Conservation (phyloP, 2,113 vertebrate species). For the Mirza zaza region DNA sequence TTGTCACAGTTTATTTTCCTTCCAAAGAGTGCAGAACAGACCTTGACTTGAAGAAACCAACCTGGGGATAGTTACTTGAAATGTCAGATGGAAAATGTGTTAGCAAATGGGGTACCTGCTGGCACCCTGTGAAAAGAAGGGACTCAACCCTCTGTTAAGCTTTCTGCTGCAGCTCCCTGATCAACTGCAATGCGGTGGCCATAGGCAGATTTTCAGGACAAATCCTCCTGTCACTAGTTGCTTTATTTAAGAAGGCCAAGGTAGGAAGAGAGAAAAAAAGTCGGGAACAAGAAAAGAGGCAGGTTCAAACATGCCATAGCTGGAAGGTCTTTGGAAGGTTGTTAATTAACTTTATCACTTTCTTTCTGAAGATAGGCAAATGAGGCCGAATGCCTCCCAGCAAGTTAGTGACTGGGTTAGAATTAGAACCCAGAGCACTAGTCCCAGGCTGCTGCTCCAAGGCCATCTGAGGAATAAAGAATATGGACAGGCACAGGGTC, state of each 20-base stretch:
- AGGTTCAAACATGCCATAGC: neutral
- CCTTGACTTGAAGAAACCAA: constrained; percentile 41
- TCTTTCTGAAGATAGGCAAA: neutral
- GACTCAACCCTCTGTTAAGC: neutral
- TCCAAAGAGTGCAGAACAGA: constrained; percentile 48
- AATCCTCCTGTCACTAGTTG: neutral
- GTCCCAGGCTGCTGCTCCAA: neutral
- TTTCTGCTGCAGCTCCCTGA: neutral
- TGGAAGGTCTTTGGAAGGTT: neutral
- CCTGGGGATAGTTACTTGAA: constrained; percentile 36
- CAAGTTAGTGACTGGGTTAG: neutral
- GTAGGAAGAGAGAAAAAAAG: neutral
- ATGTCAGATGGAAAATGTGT: constrained; percentile 63
- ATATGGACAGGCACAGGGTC: neutral
- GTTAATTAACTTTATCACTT: neutral
- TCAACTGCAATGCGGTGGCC: neutral
- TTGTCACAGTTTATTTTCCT: constrained; percentile 59
- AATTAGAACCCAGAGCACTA: neutral
- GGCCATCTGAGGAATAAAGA: too few relatives aligned
- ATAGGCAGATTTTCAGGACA: neutral
- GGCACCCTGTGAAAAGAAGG: neutral
- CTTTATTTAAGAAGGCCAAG: neutral
- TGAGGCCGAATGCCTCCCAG: neutral
- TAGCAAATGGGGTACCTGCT: neutral
- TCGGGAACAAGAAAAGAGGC: neutral